A percentile compares a stretch with the other conserved stretches of the same genome.
phyloP scores from a whole-genome alignment of 1,140 invertebrate species.

The Dendroctonus valens region DNA sequence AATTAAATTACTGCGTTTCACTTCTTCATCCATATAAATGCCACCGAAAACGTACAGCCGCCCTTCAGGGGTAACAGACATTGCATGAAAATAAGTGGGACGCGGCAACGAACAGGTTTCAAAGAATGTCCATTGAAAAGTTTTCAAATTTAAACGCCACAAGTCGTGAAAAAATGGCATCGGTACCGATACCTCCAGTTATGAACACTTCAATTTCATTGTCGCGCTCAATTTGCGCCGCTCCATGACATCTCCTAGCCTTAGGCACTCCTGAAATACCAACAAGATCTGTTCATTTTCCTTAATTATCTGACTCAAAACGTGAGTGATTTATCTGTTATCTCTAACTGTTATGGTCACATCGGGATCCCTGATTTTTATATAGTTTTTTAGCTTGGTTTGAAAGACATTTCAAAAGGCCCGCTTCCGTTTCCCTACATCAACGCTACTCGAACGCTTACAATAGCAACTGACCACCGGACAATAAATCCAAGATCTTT shows the following conservation, averaged over 20 bases:
- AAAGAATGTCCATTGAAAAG: conserved; percentile 72
- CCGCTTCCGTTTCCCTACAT: too few relatives aligned
- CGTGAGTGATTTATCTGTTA: too few relatives aligned
- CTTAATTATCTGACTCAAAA: too few relatives aligned
- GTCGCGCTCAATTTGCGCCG: conserved; percentile 62
- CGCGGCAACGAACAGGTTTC: conserved; percentile 61
- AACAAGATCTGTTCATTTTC: background rate
- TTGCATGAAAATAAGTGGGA: conserved; percentile 82
- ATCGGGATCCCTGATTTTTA: too few relatives aligned
- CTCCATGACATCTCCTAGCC: conserved; percentile 76
- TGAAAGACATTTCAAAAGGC: too few relatives aligned
- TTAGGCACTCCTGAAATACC: conserved; percentile 42
- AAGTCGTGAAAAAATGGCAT: conserved; percentile 69
- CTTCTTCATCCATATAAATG: conserved; percentile 53
- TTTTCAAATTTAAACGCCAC: conserved; percentile 74
- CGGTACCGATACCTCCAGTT: conserved; percentile 71
- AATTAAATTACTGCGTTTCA: conserved; percentile 50
- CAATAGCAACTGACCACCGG: too few relatives aligned
- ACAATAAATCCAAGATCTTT: too few relatives aligned
- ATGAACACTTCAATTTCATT: conserved; percentile 65
- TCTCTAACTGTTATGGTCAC: too few relatives aligned
- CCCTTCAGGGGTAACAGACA: conserved; percentile 71
- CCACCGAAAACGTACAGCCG: conserved; percentile 79
- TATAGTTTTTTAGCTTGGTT: background rate
- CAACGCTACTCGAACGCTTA: too few relatives aligned